Evolutionary conservation across 2,113 vertebrate genomes (phyloP).

Genomic region (Dermatemys mawii): DNA sequence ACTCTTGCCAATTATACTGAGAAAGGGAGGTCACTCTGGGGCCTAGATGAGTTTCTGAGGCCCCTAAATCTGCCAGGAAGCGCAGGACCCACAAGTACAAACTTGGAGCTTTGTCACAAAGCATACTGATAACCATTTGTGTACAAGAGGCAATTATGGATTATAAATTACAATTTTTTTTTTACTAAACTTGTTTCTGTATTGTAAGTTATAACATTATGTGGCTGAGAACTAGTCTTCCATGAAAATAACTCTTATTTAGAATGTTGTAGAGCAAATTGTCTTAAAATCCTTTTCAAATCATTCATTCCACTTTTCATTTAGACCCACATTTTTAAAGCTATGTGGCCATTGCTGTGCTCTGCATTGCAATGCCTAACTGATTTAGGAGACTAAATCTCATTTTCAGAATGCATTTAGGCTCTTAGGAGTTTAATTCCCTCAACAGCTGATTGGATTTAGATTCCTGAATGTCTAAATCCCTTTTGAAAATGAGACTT

Average conservation of each 20-base stretch:
- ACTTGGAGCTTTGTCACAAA: too few relatives aligned
- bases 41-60: too few relatives aligned
- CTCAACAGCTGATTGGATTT: not conserved
- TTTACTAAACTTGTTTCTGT: slow-evolving; percentile 21
- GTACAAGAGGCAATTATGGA: slow-evolving; percentile 29
- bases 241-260: slow-evolving; percentile 30
- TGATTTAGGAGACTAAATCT: not conserved
- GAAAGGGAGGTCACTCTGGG: too few relatives aligned
- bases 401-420: not conserved
- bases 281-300: slow-evolving; percentile 28
- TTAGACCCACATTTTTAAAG: slow-evolving; percentile 20
- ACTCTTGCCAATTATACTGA: too few relatives aligned
- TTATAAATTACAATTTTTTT: slow-evolving; percentile 24
- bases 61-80: too few relatives aligned
- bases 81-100: too few relatives aligned
- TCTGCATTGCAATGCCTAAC: not conserved
- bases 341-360: not conserved
- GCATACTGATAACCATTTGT: slow-evolving; percentile 12
- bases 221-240: slow-evolving; percentile 39
- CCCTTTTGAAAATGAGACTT: not conserved
- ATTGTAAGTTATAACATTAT: slow-evolving; percentile 25
- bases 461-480: not conserved
- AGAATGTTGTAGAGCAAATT: slow-evolving; percentile 34
- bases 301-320: not conserved
- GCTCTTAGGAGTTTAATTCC: not conserved